A percentile compares a stretch with the other conserved stretches of the same genome.
Conservation (phyloP, 2,113 vertebrate species). For the Plectropomus leopardus region DNA sequence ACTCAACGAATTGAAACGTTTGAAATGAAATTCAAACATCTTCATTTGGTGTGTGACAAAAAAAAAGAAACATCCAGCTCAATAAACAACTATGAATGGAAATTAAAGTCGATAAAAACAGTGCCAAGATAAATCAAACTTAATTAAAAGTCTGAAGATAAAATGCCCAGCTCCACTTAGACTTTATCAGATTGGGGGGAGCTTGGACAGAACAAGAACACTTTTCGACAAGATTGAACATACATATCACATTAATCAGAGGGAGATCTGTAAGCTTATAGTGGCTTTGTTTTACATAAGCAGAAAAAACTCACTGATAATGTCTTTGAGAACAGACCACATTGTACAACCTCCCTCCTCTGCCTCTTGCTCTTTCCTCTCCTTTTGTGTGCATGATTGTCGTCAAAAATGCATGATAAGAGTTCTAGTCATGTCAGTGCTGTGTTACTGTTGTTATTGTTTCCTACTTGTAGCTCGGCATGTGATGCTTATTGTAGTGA, state of each 20-base stretch:
- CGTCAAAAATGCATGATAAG: constrained; percentile 73
- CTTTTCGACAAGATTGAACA: constrained; percentile 35
- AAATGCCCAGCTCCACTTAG: constrained; percentile 52
- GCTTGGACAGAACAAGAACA: constrained; percentile 42
- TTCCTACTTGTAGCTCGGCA: constrained; percentile 56
- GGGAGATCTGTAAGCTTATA: constrained; percentile 37
- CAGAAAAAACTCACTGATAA: constrained; percentile 48
- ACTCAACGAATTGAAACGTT: constrained; percentile 20
- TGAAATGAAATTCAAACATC: constrained; percentile 35
- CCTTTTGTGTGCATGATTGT: constrained; percentile 70
- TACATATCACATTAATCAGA: constrained; percentile 56
- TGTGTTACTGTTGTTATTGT: constrained; percentile 50
- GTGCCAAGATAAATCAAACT: constrained; percentile 50
- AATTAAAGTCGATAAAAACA: constrained; percentile 35
- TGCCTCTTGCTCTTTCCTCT: constrained; percentile 39
- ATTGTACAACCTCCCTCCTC: constrained; percentile 54
- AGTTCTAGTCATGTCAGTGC: constrained; percentile 53
- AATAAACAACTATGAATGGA: constrained; percentile 45
- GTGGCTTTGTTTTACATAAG: constrained; percentile 53
- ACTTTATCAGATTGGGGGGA: constrained; percentile 53
- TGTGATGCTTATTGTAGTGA: constrained; percentile 62
- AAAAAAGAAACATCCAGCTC: not conserved
- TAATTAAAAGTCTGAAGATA: constrained; percentile 58
- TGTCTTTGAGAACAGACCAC: constrained; percentile 44
- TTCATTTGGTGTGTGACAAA: constrained; percentile 17